Base-by-base conservation (phyloP, 2,113 vertebrate genomes). In the Barnardius zonarius region DNA sequence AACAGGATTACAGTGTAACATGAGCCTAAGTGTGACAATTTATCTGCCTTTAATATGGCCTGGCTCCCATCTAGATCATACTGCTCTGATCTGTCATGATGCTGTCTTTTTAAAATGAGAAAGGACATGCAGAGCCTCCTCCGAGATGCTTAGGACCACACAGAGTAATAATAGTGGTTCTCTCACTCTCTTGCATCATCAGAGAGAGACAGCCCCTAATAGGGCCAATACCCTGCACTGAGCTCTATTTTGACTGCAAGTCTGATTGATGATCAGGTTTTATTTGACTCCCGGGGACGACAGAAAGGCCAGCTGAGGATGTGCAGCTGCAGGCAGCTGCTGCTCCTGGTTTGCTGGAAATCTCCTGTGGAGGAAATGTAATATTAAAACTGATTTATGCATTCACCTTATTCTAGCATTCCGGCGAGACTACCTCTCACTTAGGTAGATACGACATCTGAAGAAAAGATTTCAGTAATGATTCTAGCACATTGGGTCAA, bases 1-100 rank as follows among this genome's bases (percentile, higher is more conserved):
- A 97, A 97, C 77, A 91, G 88, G 95, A 98, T 97, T 97, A 96
- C 62, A 73, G 51, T 77, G 85, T 92, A 96, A 83, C 84, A 91
- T 49, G 31, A 87, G 54, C 64, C 83, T 37, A 62, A 97, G 81
- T 76, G 92, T 96, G 92, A 92, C 93, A 90, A 81, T 92, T 96
- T 83, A 97, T 95, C 94, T 0, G 46, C 74, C 79, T 97, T 86
- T 96, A 93, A 86, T 55, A 81, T 10, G 39, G 63, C 82, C 91
- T 96, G 96, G 76, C 33, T 95, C 85, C 70, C 79, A 84, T 96
- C 86, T 92, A 80, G 69, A 78, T 91, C 63, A 48, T 7, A 25
- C 48, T 43, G 74, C 70, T 73, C 83, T 96, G 90, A 97, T 97
- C 41, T 0, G 2, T 91, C 86, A 49, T 84, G 96, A 95, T 95